Percentiles rank a stretch among this genome's conserved stretches.
Conservation (phyloP, 1,140 invertebrate genomes). For the Leptopilina clavipes region DNA sequence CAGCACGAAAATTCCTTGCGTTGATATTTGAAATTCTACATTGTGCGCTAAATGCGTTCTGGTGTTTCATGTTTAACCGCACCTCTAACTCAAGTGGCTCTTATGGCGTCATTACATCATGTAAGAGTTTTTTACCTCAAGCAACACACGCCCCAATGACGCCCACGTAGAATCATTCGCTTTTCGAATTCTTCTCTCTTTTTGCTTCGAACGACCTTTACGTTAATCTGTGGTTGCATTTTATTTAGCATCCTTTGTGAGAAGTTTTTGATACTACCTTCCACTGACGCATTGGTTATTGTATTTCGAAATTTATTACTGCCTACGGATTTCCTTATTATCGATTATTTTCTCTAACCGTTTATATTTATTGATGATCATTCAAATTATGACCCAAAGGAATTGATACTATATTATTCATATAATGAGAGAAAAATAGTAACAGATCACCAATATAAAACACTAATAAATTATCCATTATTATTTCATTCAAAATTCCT, state of each 20-base stretch:
- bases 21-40: slow-evolving; percentile 14
- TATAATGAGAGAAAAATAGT: background rate
- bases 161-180: slow-evolving; percentile 57
- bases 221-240: slow-evolving; percentile 30
- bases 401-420: slow-evolving; percentile 3
- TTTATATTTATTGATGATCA: slow-evolving; percentile 16
- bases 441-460: background rate
- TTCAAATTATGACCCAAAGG: background rate
- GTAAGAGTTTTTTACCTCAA: slow-evolving; percentile 48
- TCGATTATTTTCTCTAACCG: background rate
- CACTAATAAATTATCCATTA: background rate
- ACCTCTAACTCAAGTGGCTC: slow-evolving; percentile 48
- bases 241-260: slow-evolving; percentile 27
- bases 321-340: slow-evolving; percentile 19
- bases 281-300: background rate
- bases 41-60: slow-evolving; percentile 20
- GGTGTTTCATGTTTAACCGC: slow-evolving; percentile 43
- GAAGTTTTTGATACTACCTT: slow-evolving; percentile 4
- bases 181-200: slow-evolving; percentile 52
- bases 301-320: slow-evolving; percentile 10
- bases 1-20: too few species aligned
- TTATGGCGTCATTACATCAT: slow-evolving; percentile 60
- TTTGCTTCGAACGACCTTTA: slow-evolving; percentile 51
- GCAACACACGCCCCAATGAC: slow-evolving; percentile 51
- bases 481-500: too few species aligned